Percentiles rank a stretch among this genome's conserved stretches.
Evolutionary conservation across 2,888 invertebrate genomes (phyloP).

Genomic region (Drosophila emarginata): DNA sequence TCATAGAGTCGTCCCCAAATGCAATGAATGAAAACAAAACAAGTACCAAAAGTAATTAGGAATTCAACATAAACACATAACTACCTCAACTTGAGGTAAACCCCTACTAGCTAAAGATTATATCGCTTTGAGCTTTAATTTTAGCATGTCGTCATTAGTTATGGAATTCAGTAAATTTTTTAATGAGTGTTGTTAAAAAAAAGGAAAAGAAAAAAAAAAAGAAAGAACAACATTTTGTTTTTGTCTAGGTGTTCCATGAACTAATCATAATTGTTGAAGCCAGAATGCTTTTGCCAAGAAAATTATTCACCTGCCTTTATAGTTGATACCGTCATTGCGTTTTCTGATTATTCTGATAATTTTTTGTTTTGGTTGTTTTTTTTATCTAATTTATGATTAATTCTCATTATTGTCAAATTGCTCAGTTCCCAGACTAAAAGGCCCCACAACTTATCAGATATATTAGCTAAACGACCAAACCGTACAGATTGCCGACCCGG

Average conservation of each 20-base stretch:
- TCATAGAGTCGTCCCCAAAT: no score
- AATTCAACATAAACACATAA: no score
- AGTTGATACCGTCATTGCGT: neutral
- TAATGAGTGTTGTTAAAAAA: no score
- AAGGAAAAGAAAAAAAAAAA: no score
- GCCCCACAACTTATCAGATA: conserved; percentile 5
- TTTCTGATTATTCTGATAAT: conserved; percentile 2
- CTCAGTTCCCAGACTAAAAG: conserved; percentile 1
- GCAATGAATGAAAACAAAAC: no score
- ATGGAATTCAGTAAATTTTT: no score
- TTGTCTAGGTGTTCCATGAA: neutral
- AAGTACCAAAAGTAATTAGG: no score
- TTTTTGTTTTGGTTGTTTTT: neutral
- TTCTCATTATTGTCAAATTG: neutral
- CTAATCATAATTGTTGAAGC: neutral
- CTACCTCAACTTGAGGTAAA: no score
- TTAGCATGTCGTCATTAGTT: no score
- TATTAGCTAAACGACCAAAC: conserved; percentile 1
- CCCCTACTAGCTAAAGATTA: no score
- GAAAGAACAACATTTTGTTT: neutral
- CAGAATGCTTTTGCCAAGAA: neutral
- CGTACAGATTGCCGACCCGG: neutral
- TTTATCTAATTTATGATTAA: conserved; percentile 9
- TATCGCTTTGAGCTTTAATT: no score
- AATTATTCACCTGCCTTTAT: neutral